A percentile compares a stretch with the other conserved stretches of the same genome.
These are phyloP conservation scores for Channa argus DNA, from an alignment of 2,113 vertebrate genomes.

Conservation along the genomic window DNA sequence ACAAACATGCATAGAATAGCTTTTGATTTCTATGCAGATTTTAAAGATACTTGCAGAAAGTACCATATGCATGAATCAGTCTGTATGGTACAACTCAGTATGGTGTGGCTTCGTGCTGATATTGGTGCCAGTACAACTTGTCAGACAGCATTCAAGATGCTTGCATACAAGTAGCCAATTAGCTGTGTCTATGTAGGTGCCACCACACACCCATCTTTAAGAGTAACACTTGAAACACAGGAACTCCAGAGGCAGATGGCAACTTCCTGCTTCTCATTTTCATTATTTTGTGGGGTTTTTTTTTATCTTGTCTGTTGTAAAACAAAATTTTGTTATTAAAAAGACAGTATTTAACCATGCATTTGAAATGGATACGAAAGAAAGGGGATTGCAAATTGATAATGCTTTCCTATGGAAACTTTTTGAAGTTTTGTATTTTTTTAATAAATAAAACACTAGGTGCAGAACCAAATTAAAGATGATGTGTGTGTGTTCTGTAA, in stretches of 20 bases:
- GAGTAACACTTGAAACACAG: slow-evolving; percentile 54
- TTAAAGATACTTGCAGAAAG: not conserved
- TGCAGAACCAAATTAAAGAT: slow-evolving; percentile 36
- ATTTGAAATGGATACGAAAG: slow-evolving; percentile 83
- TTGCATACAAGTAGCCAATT: not conserved
- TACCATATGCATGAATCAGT: not conserved
- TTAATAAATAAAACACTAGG: slow-evolving; percentile 78
- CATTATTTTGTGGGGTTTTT: slow-evolving; percentile 26
- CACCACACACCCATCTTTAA: slow-evolving; percentile 29
- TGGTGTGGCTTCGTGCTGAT: not conserved
- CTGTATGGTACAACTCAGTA: not conserved
- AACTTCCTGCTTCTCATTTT: slow-evolving; percentile 31
- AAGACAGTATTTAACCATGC: slow-evolving; percentile 48
- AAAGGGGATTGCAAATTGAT: slow-evolving; percentile 92
- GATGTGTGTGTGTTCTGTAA: not conserved
- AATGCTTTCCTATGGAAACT: slow-evolving; percentile 98
- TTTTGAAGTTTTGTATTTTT: slow-evolving; percentile 86
- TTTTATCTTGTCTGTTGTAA: slow-evolving; percentile 33
- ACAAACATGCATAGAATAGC: not conserved
- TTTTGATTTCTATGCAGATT: not conserved
- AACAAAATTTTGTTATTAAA: slow-evolving; percentile 70
- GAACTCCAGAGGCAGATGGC: slow-evolving; percentile 59
- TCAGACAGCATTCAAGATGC: not conserved
- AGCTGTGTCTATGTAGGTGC: not conserved
- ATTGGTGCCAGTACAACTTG: not conserved